Percentiles rank a stretch among this genome's conserved stretches.
Conservation (phyloP, 2,113 vertebrate genomes). For the Lepidothrix coronata region DNA sequence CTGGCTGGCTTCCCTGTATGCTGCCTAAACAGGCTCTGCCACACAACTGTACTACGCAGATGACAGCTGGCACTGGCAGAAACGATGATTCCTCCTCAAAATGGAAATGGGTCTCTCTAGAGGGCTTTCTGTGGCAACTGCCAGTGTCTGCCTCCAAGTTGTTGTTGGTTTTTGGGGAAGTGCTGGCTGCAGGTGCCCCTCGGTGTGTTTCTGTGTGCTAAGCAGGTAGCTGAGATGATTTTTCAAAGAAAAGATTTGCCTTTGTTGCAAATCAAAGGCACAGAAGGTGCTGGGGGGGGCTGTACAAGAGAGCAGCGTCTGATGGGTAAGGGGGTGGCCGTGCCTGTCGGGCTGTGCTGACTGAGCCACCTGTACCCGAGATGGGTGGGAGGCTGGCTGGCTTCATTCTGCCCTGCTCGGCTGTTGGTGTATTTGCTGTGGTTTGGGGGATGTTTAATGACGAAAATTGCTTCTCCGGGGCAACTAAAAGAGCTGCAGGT, state of each 20-base stretch:
- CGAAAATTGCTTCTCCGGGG: neutral
- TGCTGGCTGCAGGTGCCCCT: neutral
- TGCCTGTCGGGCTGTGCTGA: neutral
- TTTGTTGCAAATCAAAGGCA: neutral
- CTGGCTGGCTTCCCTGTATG: neutral
- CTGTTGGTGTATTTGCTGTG: neutral
- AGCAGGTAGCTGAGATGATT: neutral
- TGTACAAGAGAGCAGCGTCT: neutral
- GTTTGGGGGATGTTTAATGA: neutral
- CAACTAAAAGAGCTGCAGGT: neutral
- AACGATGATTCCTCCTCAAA: slow-evolving; percentile 28
- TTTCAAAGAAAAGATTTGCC: neutral
- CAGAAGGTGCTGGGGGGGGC: neutral
- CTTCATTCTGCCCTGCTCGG: neutral
- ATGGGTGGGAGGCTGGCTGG: neutral
- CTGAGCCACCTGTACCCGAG: neutral
- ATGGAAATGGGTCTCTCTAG: slow-evolving; percentile 30
- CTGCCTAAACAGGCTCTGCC: slow-evolving; percentile 17
- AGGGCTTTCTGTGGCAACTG: neutral
- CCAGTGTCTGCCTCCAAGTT: neutral
- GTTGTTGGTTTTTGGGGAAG: neutral
- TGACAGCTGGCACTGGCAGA: slow-evolving; percentile 45
- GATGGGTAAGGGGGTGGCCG: neutral
- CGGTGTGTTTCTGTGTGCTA: neutral
- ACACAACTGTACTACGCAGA: slow-evolving; percentile 28